These are phyloP conservation scores for Scomberomorus guttatus DNA, from an alignment of 2,797 vertebrate species.

Conservation along the genomic window DNA sequence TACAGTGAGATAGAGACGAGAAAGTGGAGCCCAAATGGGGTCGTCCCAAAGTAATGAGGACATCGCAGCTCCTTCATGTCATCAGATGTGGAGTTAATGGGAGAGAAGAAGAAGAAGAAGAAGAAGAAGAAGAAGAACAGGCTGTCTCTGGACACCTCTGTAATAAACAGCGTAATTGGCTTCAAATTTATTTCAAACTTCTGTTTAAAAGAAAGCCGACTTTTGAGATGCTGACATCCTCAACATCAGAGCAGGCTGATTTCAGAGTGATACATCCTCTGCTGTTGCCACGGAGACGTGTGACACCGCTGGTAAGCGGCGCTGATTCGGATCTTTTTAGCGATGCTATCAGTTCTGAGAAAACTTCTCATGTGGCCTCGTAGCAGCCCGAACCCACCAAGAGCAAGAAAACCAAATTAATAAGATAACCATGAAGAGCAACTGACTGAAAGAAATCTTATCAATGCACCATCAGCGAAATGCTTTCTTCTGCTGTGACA, in stretches of 20 bases:
- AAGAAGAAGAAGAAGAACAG: conserved; percentile 28
- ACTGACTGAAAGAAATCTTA: conserved; percentile 7
- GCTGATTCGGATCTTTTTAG: conserved; percentile 50
- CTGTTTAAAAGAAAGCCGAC: conserved; percentile 12
- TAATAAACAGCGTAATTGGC: conserved; percentile 35
- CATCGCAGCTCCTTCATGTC: conserved; percentile 52
- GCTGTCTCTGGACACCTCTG: conserved; percentile 33
- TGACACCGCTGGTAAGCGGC: conserved; percentile 27
- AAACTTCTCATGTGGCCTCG: conserved; percentile 40
- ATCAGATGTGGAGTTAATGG: conserved; percentile 55
- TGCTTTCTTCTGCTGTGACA: conserved; percentile 10
- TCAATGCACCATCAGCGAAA: conserved; percentile 6
- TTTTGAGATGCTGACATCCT: conserved; percentile 24
- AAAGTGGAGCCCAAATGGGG: conserved; percentile 41
- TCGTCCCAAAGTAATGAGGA: conserved; percentile 64
- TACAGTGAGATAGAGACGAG: conserved; percentile 57
- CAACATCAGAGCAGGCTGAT: conserved; percentile 31
- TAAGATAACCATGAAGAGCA: conserved; percentile 16
- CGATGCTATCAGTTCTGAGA: conserved; percentile 58
- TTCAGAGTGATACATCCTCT: conserved; percentile 24
- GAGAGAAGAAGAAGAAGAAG: conserved; percentile 17
- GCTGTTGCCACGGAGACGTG: conserved; percentile 67
- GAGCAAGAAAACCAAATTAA: conserved; percentile 31
- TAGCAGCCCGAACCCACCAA: conserved; percentile 15
- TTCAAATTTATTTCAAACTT: conserved; percentile 42